These are phyloP conservation scores for Liasis olivaceus DNA, from an alignment of 2,797 vertebrate genomes.

Conservation along the genomic window DNA sequence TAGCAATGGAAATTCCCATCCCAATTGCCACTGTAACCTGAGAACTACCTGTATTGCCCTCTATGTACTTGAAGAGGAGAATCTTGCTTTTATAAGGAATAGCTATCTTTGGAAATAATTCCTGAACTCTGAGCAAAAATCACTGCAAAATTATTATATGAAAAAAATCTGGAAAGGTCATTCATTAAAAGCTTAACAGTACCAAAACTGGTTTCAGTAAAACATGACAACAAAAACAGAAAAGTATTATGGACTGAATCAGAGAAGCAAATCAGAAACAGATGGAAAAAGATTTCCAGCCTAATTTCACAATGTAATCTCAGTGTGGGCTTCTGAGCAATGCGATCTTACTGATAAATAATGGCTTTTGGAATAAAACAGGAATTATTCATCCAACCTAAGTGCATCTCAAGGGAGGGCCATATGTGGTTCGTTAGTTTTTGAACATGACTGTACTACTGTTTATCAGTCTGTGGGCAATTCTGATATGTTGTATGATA, in stretches of 20 bases:
- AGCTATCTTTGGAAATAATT: background rate
- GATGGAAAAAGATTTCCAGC: background rate
- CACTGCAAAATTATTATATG: background rate
- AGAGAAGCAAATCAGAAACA: background rate
- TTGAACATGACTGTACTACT: background rate
- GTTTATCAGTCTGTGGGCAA: background rate
- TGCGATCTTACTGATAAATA: background rate
- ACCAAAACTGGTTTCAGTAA: background rate
- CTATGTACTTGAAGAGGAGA: background rate
- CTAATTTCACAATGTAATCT: background rate
- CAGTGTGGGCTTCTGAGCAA: background rate
- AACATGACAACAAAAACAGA: background rate
- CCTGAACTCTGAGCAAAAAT: background rate
- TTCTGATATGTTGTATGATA: background rate
- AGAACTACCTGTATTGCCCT: background rate
- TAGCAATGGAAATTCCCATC: background rate
- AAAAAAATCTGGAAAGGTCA: background rate
- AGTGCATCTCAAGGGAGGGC: background rate
- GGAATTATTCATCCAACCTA: background rate
- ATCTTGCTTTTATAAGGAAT: background rate
- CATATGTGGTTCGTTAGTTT: rapidly evolving
- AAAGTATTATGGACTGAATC: background rate
- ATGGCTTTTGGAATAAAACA: background rate
- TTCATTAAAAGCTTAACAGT: background rate
- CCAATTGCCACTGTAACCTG: background rate